A percentile compares a stretch with the other conserved stretches of the same genome.
These are phyloP conservation scores for Lordiphosa andalusiaca DNA, from an alignment of 2,888 invertebrate species.

Conservation along the genomic window DNA sequence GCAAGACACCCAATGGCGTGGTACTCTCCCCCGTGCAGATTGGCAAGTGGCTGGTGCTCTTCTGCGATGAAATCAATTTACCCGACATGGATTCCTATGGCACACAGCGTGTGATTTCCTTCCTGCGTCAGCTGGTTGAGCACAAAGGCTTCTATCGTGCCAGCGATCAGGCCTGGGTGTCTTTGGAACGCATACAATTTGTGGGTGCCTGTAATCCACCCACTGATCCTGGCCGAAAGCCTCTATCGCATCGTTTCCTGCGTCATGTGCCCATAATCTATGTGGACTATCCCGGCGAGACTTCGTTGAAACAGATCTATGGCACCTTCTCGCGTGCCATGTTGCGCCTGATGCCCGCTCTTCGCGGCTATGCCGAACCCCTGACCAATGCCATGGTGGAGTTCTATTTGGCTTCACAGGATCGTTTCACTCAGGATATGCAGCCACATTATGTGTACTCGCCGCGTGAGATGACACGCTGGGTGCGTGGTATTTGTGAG, in stretches of 20 bases:
- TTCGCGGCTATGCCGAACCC: constrained; percentile 96
- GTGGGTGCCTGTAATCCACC: constrained; percentile 99
- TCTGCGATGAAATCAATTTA: constrained; percentile 99
- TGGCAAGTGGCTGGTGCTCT: constrained; percentile 98
- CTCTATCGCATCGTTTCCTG: constrained; percentile 91
- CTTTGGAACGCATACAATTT: constrained; percentile 98
- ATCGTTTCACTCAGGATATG: constrained; percentile 99
- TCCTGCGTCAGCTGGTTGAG: constrained; percentile 97
- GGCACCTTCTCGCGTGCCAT: constrained; percentile 99
- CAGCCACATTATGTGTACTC: constrained; percentile 99
- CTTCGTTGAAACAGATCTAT: constrained; percentile 98
- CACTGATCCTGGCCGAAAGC: constrained; percentile 99
- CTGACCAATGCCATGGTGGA: constrained; percentile 99
- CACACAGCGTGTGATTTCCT: constrained; percentile 98
- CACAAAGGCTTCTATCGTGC: constrained; percentile 95
- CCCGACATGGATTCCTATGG: constrained; percentile 99
- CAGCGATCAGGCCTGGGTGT: constrained; percentile 97
- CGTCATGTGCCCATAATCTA: constrained; percentile 99
- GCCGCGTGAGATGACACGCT: constrained; percentile 98
- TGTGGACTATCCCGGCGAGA: constrained; percentile 99
- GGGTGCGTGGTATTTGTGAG: constrained; percentile 99
- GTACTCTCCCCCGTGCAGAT: constrained; percentile 96
- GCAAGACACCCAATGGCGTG: constrained; percentile 98
- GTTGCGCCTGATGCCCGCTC: constrained; percentile 94
- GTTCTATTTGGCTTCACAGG: constrained; percentile 97